These are phyloP conservation scores for Callionymus lyra DNA, from an alignment of 2,113 vertebrate species.

Conservation along the genomic window DNA sequence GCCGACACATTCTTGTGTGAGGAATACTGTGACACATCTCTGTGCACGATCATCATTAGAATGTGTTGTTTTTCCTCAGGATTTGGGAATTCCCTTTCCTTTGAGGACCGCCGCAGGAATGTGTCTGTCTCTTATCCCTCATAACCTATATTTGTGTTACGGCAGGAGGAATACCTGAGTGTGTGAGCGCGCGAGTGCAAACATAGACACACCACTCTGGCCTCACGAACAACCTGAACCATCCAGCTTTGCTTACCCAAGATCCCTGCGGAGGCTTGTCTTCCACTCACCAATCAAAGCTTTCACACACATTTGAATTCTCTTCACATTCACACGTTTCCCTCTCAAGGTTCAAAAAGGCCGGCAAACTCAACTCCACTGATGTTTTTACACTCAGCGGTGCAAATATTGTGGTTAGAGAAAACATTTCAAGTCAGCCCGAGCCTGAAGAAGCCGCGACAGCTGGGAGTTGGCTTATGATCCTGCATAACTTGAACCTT, in stretches of 20 bases:
- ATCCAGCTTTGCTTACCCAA: slow-evolving; percentile 64
- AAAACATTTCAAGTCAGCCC: slow-evolving; percentile 35
- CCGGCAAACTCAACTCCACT: slow-evolving; percentile 19
- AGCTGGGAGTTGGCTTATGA: slow-evolving; percentile 39
- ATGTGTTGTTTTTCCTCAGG: slow-evolving; percentile 48
- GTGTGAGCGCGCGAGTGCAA: slow-evolving; percentile 10
- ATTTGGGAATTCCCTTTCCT: slow-evolving; percentile 65
- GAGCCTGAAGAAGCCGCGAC: slow-evolving; percentile 26
- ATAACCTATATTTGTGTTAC: slow-evolving; percentile 49
- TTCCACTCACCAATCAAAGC: slow-evolving; percentile 21
- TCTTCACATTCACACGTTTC: slow-evolving; percentile 16
- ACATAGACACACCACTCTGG: slow-evolving; percentile 24
- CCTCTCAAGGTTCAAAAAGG: slow-evolving; percentile 30
- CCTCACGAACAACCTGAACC: slow-evolving; percentile 46
- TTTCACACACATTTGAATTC: slow-evolving; percentile 8
- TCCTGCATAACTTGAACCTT: slow-evolving; percentile 37
- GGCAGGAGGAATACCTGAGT: slow-evolving; percentile 34
- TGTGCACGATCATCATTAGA: slow-evolving; percentile 50
- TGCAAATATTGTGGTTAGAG: slow-evolving; percentile 50
- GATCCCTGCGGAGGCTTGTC: slow-evolving; percentile 34
- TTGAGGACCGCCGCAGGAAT: slow-evolving; percentile 81
- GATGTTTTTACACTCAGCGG: slow-evolving; percentile 48
- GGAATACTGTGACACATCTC: slow-evolving; percentile 46
- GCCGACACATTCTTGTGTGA: slow-evolving; percentile 17
- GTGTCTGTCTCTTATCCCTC: slow-evolving; percentile 70